Base-by-base conservation (phyloP, 2,888 invertebrate species). In the Amphipoea oculea region DNA sequence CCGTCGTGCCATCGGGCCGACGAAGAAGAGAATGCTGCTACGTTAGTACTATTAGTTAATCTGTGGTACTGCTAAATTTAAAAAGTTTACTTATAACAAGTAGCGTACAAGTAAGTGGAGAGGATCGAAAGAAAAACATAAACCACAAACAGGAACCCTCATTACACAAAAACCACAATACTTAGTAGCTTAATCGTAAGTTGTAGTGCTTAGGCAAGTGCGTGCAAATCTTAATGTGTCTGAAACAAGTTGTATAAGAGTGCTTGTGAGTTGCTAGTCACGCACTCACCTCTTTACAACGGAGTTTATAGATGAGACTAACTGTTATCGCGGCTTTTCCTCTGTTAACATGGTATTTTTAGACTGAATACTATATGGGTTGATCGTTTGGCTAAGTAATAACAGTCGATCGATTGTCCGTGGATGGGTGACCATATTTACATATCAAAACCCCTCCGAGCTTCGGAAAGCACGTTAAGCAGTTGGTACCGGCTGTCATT, bases 191-290 rank as follows among this genome's bases (percentile, higher is more conserved):
- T 81, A 87, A 87, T 86, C 78, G 78, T 78, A 79, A 86, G 80
- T 65, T 69, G 78, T 84, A 89, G 89, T 83, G 81, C 75, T 82
- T 74, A 57, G 71, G 60, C 84, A 82, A 87, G 86, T 78, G 81
- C 73, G 81, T 73, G 85, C 84, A 84, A 89, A 88, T 89, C 87
- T 85, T 86, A 87, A 83, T 89, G 76, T 86, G 81, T 78, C 83
- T 83, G 65, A 84, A 87, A 87, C 87, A 84, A 83, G 89, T 90
- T 86, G 82, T 73, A 69, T 80, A 83, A 92, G 94, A 80, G 92
- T 88, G 81, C 93, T 94, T 91, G 80, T 88, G 86, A 90, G 82
- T 88, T 82, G 92, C 93, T 82, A 91, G 93, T 94, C 93, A 93
- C 76, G 81, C 92, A 90, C 93, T 94, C 83, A 70, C 73, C 70